phyloP scores from a whole-genome alignment of 2,888 invertebrate species.

The Alloplasta piceator region DNA sequence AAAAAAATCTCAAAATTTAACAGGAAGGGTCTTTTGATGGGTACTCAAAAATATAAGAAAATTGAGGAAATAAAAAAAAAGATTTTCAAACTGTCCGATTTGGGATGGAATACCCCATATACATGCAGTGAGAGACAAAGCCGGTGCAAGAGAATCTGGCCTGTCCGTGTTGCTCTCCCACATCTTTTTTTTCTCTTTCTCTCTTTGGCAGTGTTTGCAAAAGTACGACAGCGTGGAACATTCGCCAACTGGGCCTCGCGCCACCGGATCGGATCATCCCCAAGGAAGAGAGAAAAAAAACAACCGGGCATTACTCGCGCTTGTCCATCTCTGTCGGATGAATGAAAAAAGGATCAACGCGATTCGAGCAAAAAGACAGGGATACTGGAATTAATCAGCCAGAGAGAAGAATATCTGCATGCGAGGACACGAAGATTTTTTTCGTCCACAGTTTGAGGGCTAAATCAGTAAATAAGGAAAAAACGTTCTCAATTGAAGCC shows the following conservation, averaged over 20 bases:
- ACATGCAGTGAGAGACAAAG: conserved; percentile 15
- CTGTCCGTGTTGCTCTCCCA: conserved; percentile 10
- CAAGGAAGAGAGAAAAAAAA: conserved; percentile 16
- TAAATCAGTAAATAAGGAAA: neutral
- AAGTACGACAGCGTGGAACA: conserved; percentile 45
- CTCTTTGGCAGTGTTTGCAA: conserved; percentile 54
- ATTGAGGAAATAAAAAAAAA: no score
- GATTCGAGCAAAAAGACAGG: conserved; percentile 27
- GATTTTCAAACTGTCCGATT: no score
- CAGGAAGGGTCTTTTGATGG: no score
- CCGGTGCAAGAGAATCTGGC: conserved; percentile 14
- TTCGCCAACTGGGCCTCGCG: conserved; percentile 61
- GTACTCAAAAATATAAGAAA: no score
- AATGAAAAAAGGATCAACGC: conserved; percentile 24
- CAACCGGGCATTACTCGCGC: conserved; percentile 31
- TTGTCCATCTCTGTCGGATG: conserved; percentile 5
- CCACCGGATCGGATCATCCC: conserved; percentile 52
- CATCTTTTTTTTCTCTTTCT: conserved; percentile 8
- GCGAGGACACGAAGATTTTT: neutral
- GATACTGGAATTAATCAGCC: conserved; percentile 10
- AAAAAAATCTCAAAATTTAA: no score
- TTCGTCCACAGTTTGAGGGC: neutral
- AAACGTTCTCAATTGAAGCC: neutral
- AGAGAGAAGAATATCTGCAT: neutral
- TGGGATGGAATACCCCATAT: no score